phyloP scores from a whole-genome alignment of 2,888 invertebrate genomes.

The Nebria salina region DNA sequence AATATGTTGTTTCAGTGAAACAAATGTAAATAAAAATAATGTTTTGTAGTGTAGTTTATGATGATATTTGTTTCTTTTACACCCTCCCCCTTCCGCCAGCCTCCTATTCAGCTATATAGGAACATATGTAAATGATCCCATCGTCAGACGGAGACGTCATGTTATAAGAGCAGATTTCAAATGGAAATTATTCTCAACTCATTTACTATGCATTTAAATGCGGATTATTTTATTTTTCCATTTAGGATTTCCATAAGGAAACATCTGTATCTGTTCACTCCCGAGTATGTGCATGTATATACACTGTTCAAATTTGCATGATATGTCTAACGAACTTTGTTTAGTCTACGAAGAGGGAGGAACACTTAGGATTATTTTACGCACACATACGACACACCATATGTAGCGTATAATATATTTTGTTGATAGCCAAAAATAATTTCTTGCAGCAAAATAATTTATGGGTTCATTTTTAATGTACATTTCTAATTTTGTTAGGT shows the following conservation, averaged over 20 bases:
- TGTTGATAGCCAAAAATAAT: not conserved
- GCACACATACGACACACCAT: not conserved
- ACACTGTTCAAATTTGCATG: conserved; percentile 27
- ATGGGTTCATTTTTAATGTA: too few species aligned
- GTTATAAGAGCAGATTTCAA: conserved; percentile 38
- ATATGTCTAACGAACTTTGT: conserved; percentile 42
- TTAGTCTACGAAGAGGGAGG: conserved; percentile 26
- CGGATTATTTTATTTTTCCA: conserved; percentile 45
- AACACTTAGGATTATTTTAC: not conserved
- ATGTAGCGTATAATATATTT: not conserved
- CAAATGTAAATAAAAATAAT: too few species aligned
- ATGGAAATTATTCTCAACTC: conserved; percentile 44
- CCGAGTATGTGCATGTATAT: not conserved
- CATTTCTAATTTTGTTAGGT: too few species aligned
- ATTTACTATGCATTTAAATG: conserved; percentile 46
- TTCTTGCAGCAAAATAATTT: not conserved
- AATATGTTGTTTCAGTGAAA: too few species aligned
- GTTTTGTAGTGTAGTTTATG: too few species aligned
- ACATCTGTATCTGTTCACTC: conserved; percentile 40
- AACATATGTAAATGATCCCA: conserved; percentile 41
- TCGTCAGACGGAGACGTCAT: conserved; percentile 15
- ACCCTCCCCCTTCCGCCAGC: too few species aligned
- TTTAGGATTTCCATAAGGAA: conserved; percentile 41
- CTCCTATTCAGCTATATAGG: not conserved
- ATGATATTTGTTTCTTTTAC: too few species aligned